These are phyloP conservation scores for Eulithis prunata DNA, from an alignment of 2,888 invertebrate species.

Conservation along the genomic window DNA sequence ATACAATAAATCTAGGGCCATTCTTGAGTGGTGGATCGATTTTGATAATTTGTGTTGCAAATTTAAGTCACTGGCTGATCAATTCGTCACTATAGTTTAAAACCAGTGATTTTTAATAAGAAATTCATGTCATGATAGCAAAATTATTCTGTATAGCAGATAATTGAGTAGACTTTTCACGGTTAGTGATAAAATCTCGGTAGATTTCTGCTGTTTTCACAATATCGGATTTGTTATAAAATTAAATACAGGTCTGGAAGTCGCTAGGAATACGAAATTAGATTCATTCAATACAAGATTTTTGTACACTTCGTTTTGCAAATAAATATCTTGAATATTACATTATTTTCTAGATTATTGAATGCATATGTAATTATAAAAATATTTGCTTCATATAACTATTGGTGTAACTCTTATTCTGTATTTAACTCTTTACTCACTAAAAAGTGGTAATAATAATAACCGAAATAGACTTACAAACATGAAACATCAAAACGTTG, in stretches of 20 bases:
- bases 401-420: slow-evolving; percentile 31
- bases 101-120: slow-evolving; percentile 2
- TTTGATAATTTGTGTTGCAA: slow-evolving; percentile 11
- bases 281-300: slow-evolving; percentile 22
- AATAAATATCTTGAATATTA: slow-evolving; percentile 27
- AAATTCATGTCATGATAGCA: slow-evolving; percentile 14
- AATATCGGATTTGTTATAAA: background rate
- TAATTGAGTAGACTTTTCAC: background rate
- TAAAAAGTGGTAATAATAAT: slow-evolving; percentile 21
- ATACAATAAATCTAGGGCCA: slow-evolving; percentile 74
- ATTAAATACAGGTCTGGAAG: slow-evolving; percentile 15
- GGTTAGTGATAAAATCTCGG: background rate
- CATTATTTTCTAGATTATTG: slow-evolving; percentile 31
- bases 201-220: background rate
- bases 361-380: slow-evolving; percentile 33
- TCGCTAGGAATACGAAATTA: slow-evolving; percentile 12
- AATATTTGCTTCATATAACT: slow-evolving; percentile 33
- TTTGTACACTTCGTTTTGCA: slow-evolving; percentile 32
- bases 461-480: slow-evolving; percentile 27
- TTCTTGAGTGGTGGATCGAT: slow-evolving; percentile 63
- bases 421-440: slow-evolving; percentile 29
- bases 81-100: slow-evolving; percentile 1
- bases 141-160: slow-evolving; percentile 3
- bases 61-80: slow-evolving; percentile 16
- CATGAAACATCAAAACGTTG: slow-evolving; percentile 35